Evolutionary conservation across 2,113 vertebrate species (phyloP), one percentile per base, ranked within the genome.

Genomic region (Phaetusa simplex): DNA sequence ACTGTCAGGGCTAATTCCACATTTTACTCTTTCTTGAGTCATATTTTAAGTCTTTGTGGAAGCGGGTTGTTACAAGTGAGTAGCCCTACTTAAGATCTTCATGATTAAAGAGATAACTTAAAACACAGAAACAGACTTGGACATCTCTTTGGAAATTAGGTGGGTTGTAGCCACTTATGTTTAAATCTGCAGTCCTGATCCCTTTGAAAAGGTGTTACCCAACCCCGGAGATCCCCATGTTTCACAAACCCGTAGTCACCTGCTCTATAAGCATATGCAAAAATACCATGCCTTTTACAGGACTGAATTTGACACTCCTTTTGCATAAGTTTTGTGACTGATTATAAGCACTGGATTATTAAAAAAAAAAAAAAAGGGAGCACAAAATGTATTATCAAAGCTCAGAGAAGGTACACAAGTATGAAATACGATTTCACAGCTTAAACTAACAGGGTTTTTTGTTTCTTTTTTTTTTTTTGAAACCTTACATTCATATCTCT

Each of bases 141-240:
- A 3, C 21, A 50, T 42, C 26, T 91, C 15, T 67, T 79, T 82
- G 62, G 26, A 79, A 19, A 2, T 38, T 50, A 7, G 6, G 24
- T 69, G 34, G 3, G 11, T 43, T 65, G 18, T 38, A 88, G 9
- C 6, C 18, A 40, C 6, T 22, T 72, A 27, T 4, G 2, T 56
- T 80, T 80, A 82, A 69, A 80, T 22, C 5, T 65, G 14, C 2
- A 30, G 1, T 26, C 27, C 20, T 18, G 72, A 61, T 2, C 2
- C 15, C 2, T 74, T 76, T 65, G 20, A 76, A 49, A 3, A 55
- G 10, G 2, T 76, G 14, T 91, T 79, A 27, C 14, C 18, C 27
- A 83, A 2, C 7, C 13, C 15, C 40, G 5, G 15, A 52, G 36
- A 69, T 14, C 9, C 14, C 1, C 0, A 4, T 43, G 4, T 69